phyloP scores from a whole-genome alignment of 1,140 invertebrate genomes.

The Lepidostoma basale region DNA sequence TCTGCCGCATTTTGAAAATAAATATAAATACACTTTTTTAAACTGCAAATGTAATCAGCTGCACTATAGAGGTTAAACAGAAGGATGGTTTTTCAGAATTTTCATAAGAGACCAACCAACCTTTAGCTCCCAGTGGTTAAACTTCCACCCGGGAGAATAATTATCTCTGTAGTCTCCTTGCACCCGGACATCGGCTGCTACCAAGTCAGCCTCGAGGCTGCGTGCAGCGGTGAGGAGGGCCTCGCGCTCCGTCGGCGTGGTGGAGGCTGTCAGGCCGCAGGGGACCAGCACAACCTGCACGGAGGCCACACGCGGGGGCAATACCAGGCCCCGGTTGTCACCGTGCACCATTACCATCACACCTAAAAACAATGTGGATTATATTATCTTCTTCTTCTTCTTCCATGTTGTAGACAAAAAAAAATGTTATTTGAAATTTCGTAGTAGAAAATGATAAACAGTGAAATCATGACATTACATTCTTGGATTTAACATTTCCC shows the following conservation, averaged over 20 bases:
- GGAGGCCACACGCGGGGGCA: slow-evolving; percentile 90
- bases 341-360: slow-evolving; percentile 97
- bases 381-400: no score
- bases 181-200: slow-evolving; percentile 68
- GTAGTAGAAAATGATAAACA: no score
- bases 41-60: no score
- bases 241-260: slow-evolving; percentile 73
- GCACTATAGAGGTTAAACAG: no score
- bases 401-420: no score
- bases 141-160: slow-evolving; percentile 99
- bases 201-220: slow-evolving; percentile 68
- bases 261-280: slow-evolving; percentile 90
- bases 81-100: no score
- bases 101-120: no score
- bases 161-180: slow-evolving; percentile 91
- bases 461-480: no score
- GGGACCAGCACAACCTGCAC: slow-evolving; percentile 91
- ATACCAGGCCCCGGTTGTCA: slow-evolving; percentile 94
- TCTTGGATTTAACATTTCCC: no score
- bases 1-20: no score
- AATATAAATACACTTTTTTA: no score
- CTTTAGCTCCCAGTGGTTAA: slow-evolving; percentile 99
- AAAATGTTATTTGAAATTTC: no score
- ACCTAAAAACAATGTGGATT: slow-evolving; percentile 62
- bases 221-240: slow-evolving; percentile 75